These are phyloP conservation scores for Formica aserva DNA, from an alignment of 2,888 invertebrate genomes.

Conservation along the genomic window DNA sequence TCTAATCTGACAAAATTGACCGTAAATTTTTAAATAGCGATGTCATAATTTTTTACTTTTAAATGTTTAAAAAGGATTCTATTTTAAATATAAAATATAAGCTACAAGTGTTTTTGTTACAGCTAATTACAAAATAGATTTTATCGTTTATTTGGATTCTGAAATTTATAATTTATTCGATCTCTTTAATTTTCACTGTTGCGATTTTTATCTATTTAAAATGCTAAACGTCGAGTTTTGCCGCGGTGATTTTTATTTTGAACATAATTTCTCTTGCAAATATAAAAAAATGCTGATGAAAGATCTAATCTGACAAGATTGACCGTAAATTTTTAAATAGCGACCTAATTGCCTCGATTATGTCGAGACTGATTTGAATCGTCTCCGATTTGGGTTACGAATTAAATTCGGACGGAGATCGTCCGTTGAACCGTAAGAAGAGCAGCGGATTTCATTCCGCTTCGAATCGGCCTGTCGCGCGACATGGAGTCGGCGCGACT, in stretches of 20 bases:
- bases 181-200: not conserved
- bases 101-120: not conserved
- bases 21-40: not conserved
- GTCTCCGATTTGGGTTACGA: not conserved
- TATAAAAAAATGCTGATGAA: not conserved
- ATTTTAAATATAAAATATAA: not conserved
- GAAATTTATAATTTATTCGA: not conserved
- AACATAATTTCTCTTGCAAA: not conserved
- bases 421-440: not conserved
- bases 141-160: not conserved
- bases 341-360: constrained; percentile 15
- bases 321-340: too few relatives aligned
- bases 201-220: not conserved
- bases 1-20: not conserved
- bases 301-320: not conserved
- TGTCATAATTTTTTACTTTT: not conserved
- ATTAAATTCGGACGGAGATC: not conserved
- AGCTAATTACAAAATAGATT: not conserved
- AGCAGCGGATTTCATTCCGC: constrained; percentile 29
- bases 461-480: constrained; percentile 31
- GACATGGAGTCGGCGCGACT: constrained; percentile 11
- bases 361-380: not conserved
- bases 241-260: not conserved
- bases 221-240: not conserved
- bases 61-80: not conserved